A percentile compares a stretch with the other conserved stretches of the same genome.
These are phyloP conservation scores for Aphrocallistes beatrix DNA, from an alignment of 37 sponge, comb jelly and placozoan genomes.

Conservation along the genomic window DNA sequence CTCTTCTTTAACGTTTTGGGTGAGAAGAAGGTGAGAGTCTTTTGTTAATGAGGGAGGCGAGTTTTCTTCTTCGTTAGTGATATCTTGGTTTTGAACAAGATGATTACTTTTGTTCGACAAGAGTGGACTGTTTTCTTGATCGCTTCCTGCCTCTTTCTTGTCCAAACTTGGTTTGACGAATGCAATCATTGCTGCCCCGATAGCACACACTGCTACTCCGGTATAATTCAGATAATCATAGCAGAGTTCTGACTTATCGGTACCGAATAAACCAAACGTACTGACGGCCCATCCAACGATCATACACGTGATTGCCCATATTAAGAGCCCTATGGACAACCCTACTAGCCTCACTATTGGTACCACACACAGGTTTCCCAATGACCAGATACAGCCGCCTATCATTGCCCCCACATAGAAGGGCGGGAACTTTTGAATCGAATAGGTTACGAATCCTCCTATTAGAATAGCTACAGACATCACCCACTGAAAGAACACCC, in stretches of 20 bases:
- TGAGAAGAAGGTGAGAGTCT: neutral
- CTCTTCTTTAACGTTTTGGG: neutral
- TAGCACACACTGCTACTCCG: neutral
- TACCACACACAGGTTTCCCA: slow-evolving; percentile 61
- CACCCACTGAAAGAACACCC: slow-evolving; percentile 83
- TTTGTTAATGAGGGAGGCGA: no score
- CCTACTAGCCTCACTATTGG: slow-evolving; percentile 70
- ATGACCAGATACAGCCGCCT: slow-evolving; percentile 56
- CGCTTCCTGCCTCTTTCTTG: neutral
- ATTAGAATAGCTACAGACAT: slow-evolving; percentile 75
- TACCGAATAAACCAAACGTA: slow-evolving; percentile 24
- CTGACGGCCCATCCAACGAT: slow-evolving; percentile 56
- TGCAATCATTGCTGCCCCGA: neutral
- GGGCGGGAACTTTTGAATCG: slow-evolving; percentile 34
- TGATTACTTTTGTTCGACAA: neutral
- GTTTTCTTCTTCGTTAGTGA: no score
- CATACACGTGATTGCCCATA: slow-evolving; percentile 67
- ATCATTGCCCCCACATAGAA: slow-evolving; percentile 47
- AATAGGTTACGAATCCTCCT: slow-evolving; percentile 55
- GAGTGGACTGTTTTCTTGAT: neutral
- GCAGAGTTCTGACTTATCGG: neutral
- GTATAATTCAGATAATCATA: neutral
- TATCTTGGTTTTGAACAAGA: no score
- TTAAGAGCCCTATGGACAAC: slow-evolving; percentile 63
- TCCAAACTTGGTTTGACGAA: neutral